Evolutionary conservation across 2,113 vertebrate species (phyloP).

Genomic region (Myotis lucifugus): DNA sequence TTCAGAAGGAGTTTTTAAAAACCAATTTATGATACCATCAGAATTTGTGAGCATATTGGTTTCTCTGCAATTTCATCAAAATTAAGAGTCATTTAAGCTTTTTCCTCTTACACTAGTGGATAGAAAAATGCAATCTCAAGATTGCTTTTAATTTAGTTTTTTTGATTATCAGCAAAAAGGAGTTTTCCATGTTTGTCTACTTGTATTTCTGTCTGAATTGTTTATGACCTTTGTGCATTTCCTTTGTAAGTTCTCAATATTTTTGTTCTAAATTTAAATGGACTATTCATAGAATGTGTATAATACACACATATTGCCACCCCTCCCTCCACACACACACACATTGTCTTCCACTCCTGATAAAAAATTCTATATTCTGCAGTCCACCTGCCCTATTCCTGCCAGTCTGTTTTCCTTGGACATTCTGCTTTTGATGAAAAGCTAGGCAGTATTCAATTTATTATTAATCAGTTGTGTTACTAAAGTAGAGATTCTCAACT

Average conservation of each 20-base stretch:
- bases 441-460: constrained; percentile 56
- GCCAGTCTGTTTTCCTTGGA: neutral
- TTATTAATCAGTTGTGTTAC: constrained; percentile 68
- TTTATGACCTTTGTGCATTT: neutral
- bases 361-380: neutral
- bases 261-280: constrained; percentile 47
- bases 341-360: neutral
- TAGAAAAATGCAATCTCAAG: constrained; percentile 56
- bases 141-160: constrained; percentile 41
- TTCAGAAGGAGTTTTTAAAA: constrained; percentile 4
- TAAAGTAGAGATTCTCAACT: constrained; percentile 58
- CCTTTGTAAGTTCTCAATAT: neutral
- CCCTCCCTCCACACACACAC: accelerated
- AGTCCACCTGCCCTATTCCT: neutral
- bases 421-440: constrained; percentile 59
- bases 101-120: neutral
- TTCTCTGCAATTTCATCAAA: constrained; percentile 28
- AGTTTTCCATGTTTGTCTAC: neutral
- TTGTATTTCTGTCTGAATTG: neutral
- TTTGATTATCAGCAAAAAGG: constrained; percentile 16
- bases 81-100: constrained; percentile 43
- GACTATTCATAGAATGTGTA: neutral
- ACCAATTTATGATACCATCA: neutral
- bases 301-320: neutral
- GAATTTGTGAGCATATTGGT: constrained; percentile 14